phyloP scores from a whole-genome alignment of 2,113 vertebrate species.

The Onychostoma macrolepis region DNA sequence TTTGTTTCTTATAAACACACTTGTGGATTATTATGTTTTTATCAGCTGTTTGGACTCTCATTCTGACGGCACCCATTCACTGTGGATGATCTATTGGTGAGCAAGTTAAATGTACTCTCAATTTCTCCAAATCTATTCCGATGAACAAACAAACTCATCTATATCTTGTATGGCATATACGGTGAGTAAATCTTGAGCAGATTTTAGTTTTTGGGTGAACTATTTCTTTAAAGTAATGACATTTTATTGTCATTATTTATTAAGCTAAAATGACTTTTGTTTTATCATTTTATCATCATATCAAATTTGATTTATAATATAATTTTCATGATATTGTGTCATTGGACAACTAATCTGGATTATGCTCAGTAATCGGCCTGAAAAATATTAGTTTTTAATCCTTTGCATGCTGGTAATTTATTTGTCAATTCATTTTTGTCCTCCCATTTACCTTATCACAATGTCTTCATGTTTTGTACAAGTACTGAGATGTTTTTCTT shows the following conservation, averaged over 20 bases:
- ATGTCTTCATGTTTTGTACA: constrained; percentile 5
- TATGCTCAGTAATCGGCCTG: not conserved
- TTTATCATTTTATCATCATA: too few relatives aligned
- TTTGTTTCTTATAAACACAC: too few relatives aligned
- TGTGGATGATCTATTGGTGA: too few relatives aligned
- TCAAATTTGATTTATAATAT: not conserved
- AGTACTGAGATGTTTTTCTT: not conserved
- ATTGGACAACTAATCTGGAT: constrained; percentile 2
- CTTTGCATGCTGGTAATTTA: not conserved
- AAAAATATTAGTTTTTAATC: not conserved
- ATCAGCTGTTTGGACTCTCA: too few relatives aligned
- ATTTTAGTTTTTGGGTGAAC: not conserved
- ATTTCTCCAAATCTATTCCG: too few relatives aligned
- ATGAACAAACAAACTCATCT: not conserved
- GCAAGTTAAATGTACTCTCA: too few relatives aligned
- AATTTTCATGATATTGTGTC: not conserved
- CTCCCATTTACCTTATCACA: constrained; percentile 4
- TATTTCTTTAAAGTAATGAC: not conserved
- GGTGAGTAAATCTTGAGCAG: not conserved
- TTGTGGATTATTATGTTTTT: too few relatives aligned
- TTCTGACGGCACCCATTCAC: too few relatives aligned
- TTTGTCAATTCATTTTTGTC: not conserved
- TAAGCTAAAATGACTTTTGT: not conserved
- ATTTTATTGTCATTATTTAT: not conserved
- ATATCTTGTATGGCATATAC: not conserved